Evolutionary conservation across 2,113 vertebrate species (phyloP), one percentile per base, ranked within the genome.

Genomic region (Taurulus bubalis): DNA sequence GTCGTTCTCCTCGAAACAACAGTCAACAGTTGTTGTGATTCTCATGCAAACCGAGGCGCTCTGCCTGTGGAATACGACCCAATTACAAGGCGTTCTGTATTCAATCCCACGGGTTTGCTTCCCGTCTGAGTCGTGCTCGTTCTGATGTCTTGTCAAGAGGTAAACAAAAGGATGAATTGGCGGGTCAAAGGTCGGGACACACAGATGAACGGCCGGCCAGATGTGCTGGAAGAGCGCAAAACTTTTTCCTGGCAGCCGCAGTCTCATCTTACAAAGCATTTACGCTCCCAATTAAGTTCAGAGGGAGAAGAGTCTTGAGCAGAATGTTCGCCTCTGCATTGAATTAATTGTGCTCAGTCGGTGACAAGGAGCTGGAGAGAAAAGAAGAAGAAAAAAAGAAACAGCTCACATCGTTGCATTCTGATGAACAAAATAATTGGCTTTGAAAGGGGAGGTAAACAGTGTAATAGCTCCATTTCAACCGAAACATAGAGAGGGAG

Each of bases 341-440:
- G 70, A 87, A 88, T 92, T 92, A 92, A 92, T 88, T 90, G 79
- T 75, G 75, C 74, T 89, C 84, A 73, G 66, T 38, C 70, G 53
- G 68, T 69, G 84, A 90, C 64, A 71, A 74, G 55, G 47, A 83
- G 49, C 75, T 62, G 62, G 76, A 73, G 55, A 91, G 80, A 59
- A 79, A 76, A 56, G 66, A 89, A n/a, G n/a, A 51, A 51, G 76
- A 66, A 56, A 71, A 88, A 16, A 45, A 16, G 14, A 45, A 16
- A 90, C 71, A 78, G 64, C 88, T 85, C 55, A 30, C 30, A 76
- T 84, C 74, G 55, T 90, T 83, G 85, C 79, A 75, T 90, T 76
- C 82, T 87, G 90, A 92, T 89, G 87, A 92, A 86, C 79, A 85
- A 89, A 94, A 94, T 93, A 92, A 94, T 89, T 92, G 92, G 84